These are phyloP conservation scores for Parotocinclus haroldoi DNA, from an alignment of 2,797 vertebrate species.

Conservation along the genomic window DNA sequence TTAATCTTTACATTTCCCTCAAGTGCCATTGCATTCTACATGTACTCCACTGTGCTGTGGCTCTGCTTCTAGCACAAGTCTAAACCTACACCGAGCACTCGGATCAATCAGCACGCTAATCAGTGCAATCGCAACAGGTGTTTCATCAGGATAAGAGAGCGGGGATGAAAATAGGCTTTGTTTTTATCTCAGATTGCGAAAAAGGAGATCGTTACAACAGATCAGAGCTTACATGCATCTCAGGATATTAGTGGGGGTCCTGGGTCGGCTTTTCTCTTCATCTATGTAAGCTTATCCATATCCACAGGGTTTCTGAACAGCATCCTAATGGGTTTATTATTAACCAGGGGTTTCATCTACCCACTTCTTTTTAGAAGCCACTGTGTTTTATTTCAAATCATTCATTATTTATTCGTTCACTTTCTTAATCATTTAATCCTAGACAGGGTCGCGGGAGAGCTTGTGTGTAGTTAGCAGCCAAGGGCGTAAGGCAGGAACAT, in stretches of 20 bases:
- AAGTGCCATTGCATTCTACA: slow-evolving; percentile 28
- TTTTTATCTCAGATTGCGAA: slow-evolving; percentile 30
- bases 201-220: background rate
- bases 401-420: too few relatives aligned
- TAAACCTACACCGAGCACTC: slow-evolving; percentile 12
- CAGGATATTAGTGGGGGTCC: slow-evolving; percentile 1
- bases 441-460: too few relatives aligned
- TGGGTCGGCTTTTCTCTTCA: slow-evolving; percentile 7
- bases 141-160: slow-evolving; percentile 42
- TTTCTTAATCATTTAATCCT: too few relatives aligned
- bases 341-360: background rate
- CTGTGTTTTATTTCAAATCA: too few relatives aligned
- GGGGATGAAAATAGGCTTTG: slow-evolving; percentile 36
- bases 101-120: slow-evolving; percentile 48
- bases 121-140: slow-evolving; percentile 47
- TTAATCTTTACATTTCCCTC: slow-evolving; percentile 35
- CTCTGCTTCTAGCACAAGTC: slow-evolving; percentile 23
- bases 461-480: too few relatives aligned
- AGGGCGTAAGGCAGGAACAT: too few relatives aligned
- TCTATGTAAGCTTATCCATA: slow-evolving; percentile 5
- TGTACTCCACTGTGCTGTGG: slow-evolving; percentile 14
- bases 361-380: too few relatives aligned
- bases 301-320: slow-evolving; percentile 7
- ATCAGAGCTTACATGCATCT: slow-evolving; percentile 1
- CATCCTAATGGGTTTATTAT: background rate